Evolutionary conservation across 2,113 vertebrate genomes (phyloP).

Genomic region (Cisticola juncidis): DNA sequence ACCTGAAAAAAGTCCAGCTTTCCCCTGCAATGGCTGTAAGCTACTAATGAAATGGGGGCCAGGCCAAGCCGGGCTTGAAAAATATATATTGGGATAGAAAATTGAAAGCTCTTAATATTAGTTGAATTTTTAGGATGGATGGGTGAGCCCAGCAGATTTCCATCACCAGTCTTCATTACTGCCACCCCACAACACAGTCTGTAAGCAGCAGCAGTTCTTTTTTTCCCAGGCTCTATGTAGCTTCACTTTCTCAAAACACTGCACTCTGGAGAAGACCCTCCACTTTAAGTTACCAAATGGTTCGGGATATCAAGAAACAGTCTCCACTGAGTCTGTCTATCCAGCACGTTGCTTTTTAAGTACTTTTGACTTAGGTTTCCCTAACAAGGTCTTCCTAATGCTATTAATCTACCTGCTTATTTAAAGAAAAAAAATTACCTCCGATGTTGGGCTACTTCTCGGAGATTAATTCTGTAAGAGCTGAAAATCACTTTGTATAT

Average conservation of each 20-base stretch:
- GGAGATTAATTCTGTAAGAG: constrained; percentile 11
- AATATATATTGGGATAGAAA: not conserved
- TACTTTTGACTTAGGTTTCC: not conserved
- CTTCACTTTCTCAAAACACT: not conserved
- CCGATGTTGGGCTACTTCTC: not conserved
- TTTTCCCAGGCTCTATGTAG: not conserved
- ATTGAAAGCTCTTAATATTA: not conserved
- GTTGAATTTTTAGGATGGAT: not conserved
- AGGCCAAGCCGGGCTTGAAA: not conserved
- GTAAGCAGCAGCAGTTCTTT: not conserved
- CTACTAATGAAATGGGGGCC: not conserved
- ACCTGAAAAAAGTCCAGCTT: not conserved
- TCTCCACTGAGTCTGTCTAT: not conserved
- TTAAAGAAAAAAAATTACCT: not conserved
- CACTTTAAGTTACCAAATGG: not conserved
- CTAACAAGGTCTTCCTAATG: not conserved
- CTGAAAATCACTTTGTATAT: constrained; percentile 26
- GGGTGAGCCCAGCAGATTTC: not conserved
- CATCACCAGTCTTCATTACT: not conserved
- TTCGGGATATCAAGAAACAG: not conserved
- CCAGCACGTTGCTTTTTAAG: not conserved
- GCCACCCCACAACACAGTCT: not conserved
- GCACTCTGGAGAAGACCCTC: not conserved
- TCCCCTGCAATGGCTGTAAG: not conserved
- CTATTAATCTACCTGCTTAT: not conserved